phyloP scores from a whole-genome alignment of 2,888 invertebrate genomes.

The Eilema depressum region DNA sequence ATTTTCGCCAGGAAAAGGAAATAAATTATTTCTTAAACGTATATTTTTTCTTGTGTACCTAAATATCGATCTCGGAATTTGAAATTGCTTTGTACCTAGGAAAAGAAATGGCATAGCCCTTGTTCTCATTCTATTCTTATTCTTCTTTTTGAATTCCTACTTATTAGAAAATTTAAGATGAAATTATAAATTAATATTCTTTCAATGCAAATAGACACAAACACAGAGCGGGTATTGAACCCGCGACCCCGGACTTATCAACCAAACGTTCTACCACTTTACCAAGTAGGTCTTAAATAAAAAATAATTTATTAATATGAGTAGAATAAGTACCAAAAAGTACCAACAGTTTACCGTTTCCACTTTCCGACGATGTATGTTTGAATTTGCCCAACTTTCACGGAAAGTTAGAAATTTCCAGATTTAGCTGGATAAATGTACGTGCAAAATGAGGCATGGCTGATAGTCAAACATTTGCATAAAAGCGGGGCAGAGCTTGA shows the following conservation, averaged over 20 bases:
- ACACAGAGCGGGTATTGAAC: background rate
- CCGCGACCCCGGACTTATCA: background rate
- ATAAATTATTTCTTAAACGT: background rate
- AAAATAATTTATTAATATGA: background rate
- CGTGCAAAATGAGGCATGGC: constrained; percentile 15
- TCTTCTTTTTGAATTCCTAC: too few relatives aligned
- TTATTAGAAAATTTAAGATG: too few relatives aligned
- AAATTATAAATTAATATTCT: too few relatives aligned
- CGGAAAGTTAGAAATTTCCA: constrained; percentile 8
- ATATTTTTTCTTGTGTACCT: background rate
- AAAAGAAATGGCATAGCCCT: too few relatives aligned
- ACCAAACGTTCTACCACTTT: background rate
- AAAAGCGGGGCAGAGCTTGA: constrained; percentile 4
- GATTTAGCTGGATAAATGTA: constrained; percentile 11
- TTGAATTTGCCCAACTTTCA: constrained; percentile 7
- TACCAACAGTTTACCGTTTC: constrained; percentile 4
- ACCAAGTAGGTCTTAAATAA: background rate
- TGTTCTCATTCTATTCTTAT: too few relatives aligned
- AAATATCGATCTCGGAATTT: too few relatives aligned
- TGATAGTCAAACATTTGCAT: constrained; percentile 15
- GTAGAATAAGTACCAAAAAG: background rate
- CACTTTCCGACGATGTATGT: constrained; percentile 6
- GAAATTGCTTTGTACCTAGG: too few relatives aligned
- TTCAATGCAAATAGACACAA: background rate
- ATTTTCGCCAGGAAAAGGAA: background rate